Evolutionary conservation across 2,888 invertebrate genomes (phyloP).

Genomic region (Heteropelma amictum): DNA sequence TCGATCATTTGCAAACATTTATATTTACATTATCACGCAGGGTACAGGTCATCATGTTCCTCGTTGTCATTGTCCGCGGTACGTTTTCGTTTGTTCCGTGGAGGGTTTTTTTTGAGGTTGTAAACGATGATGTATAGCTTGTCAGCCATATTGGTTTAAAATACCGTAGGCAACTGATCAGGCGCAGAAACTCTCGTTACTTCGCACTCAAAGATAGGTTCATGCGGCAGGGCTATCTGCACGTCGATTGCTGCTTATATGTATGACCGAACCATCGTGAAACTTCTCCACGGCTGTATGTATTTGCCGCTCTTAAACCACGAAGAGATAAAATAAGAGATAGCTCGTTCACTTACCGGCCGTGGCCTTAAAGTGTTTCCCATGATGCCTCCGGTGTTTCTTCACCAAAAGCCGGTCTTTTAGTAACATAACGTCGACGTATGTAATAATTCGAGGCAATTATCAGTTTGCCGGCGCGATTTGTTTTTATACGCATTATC

Average conservation of each 20-base stretch:
- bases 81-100: not conserved
- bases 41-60: slow-evolving; percentile 8
- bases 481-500: slow-evolving; percentile 72
- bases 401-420: slow-evolving; percentile 70
- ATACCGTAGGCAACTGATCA: slow-evolving; percentile 50
- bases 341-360: slow-evolving; percentile 73
- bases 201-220: slow-evolving; percentile 25
- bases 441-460: not conserved
- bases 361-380: slow-evolving; percentile 70
- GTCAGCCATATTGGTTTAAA: slow-evolving; percentile 60
- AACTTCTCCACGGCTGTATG: slow-evolving; percentile 46
- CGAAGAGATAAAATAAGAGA: slow-evolving; percentile 46
- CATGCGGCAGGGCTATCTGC: slow-evolving; percentile 62
- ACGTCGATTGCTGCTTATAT: slow-evolving; percentile 62
- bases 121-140: not conserved
- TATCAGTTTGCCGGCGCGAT: slow-evolving; percentile 54
- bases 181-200: slow-evolving; percentile 12
- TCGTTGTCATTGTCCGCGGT: not conserved
- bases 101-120: slow-evolving; percentile 1
- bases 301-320: not conserved
- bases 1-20: not conserved
- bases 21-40: not conserved
- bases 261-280: slow-evolving; percentile 61
- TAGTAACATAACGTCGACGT: slow-evolving; percentile 68
- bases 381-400: slow-evolving; percentile 73